phyloP scores from a whole-genome alignment of 1,140 invertebrate species.

The Saccostrea glomerata region DNA sequence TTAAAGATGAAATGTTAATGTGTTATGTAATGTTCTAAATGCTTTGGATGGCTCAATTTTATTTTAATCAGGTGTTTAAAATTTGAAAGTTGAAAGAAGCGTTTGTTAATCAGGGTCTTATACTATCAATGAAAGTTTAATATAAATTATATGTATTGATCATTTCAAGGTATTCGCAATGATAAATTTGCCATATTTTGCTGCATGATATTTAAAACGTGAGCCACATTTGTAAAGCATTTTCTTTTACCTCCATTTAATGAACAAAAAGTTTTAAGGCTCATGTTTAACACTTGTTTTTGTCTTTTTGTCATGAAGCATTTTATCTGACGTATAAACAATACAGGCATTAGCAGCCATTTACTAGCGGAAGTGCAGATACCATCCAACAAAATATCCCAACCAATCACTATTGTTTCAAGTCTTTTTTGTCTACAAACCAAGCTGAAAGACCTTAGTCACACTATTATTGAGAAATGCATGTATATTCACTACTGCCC shows the following conservation, averaged over 20 bases:
- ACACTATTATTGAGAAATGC: background rate
- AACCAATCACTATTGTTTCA: background rate
- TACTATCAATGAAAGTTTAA: background rate
- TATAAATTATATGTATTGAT: background rate
- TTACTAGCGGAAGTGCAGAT: conserved; percentile 28
- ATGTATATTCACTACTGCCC: background rate
- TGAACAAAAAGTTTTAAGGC: background rate
- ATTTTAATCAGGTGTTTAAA: conserved; percentile 27
- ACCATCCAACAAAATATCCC: conserved; percentile 19
- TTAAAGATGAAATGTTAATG: conserved; percentile 36
- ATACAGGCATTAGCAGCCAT: background rate
- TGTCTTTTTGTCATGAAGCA: conserved; percentile 10
- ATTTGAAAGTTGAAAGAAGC: background rate
- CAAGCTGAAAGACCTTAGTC: conserved; percentile 10
- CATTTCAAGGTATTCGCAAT: background rate
- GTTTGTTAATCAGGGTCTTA: background rate
- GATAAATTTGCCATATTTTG: background rate
- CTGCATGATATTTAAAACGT: background rate
- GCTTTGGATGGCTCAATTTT: background rate
- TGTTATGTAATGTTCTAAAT: conserved; percentile 29
- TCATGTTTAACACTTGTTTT: conserved; percentile 5
- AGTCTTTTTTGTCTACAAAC: conserved; percentile 5
- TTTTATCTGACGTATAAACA: conserved; percentile 17
- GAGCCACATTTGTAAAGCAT: background rate
- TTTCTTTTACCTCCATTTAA: background rate